Conservation (phyloP, 2,113 vertebrate genomes). For the Syrrhaptes paradoxus region DNA sequence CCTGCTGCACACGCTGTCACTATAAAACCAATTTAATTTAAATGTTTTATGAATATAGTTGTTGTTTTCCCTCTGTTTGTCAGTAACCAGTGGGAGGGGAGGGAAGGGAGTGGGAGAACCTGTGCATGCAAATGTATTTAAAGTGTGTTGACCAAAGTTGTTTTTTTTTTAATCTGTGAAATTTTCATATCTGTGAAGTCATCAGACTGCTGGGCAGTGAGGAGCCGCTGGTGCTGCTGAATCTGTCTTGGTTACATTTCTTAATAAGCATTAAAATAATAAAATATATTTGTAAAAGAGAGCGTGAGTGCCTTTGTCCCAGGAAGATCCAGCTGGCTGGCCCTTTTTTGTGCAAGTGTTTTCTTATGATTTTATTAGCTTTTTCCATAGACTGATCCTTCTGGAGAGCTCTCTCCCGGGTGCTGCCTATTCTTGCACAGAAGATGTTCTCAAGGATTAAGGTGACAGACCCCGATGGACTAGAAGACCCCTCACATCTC, state of each 20-base stretch:
- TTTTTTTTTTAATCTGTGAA: conserved; percentile 63
- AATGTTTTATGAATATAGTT: conserved; percentile 53
- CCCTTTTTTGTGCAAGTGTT: background rate
- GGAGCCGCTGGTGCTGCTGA: conserved; percentile 61
- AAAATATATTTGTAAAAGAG: conserved; percentile 69
- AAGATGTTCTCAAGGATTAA: background rate
- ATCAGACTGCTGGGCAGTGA: conserved; percentile 68
- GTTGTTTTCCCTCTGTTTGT: conserved; percentile 50
- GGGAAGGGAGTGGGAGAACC: background rate
- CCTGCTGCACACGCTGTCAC: conserved; percentile 20
- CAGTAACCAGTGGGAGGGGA: conserved; percentile 7
- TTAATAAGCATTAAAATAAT: conserved; percentile 71
- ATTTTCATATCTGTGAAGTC: conserved; percentile 68
- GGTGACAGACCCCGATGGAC: background rate
- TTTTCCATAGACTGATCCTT: background rate
- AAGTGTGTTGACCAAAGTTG: conserved; percentile 58
- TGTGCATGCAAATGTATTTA: conserved; percentile 60
- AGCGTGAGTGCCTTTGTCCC: conserved; percentile 27
- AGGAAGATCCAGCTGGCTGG: background rate
- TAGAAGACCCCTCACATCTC: background rate
- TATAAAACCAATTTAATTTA: conserved; percentile 58
- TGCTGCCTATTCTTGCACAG: background rate
- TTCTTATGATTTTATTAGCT: background rate
- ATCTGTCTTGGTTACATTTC: conserved; percentile 70
- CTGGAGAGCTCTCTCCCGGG: background rate